Evolutionary conservation across 2,797 vertebrate species (phyloP), one percentile per base, ranked within the genome.

Genomic region (Chelonia mydas): DNA sequence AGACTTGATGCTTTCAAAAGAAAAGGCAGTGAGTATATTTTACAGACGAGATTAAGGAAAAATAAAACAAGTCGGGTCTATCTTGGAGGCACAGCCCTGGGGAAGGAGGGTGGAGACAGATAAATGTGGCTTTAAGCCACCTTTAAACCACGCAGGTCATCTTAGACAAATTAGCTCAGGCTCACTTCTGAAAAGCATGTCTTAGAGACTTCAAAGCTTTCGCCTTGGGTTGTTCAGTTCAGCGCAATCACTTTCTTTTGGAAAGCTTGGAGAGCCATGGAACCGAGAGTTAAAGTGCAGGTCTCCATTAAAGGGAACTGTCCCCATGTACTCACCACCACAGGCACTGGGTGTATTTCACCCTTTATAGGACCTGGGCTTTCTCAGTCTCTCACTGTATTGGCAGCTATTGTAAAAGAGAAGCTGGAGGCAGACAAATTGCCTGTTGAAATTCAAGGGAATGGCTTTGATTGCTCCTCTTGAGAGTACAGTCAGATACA

Each of bases 181-280:
- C 37, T 90, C 5, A 51, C 45, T 72, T 81, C 76, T 87, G 90
- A 37, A 83, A 87, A 84, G 53, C 45, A 31, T 77, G 50, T 31
- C 77, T 47, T 13, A 33, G 25, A 28, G 81, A 49, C 81, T 81
- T 84, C 81, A 84, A 53, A 84, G 81, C n/a, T 31, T 31, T 74
- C 72, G 57, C 79, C 53, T 27, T 72, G 33, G 79, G 6, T 68
- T 84, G 83, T 33, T 59, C 3, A 54, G 16, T 79, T 86, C 61
- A 0, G 0, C 61, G 6, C 74, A 47, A 65, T 3, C 1, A 0
- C 11, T 83, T 57, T 72, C 47, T n/a, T 49, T 84, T 33, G 37
- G 55, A 49, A 77, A 37, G 28, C 0, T 3, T 25, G 55, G 84
- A n/a, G 61, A 68, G n/a, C 55, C 76, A 27, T 25, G 28, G 81